Evolutionary conservation across 2,888 invertebrate genomes (phyloP).

Genomic region (Gerris lacustris): DNA sequence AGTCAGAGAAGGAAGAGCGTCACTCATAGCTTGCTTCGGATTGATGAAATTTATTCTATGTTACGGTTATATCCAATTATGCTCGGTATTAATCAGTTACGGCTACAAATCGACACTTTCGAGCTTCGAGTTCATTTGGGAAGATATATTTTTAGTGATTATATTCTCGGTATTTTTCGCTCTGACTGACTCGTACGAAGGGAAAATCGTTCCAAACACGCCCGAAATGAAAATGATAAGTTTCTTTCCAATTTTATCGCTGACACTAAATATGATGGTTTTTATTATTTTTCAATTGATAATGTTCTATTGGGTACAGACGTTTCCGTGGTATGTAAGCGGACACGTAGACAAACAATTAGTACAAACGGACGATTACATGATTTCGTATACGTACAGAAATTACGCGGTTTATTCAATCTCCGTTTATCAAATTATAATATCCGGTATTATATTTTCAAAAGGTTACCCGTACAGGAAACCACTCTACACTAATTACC

Average conservation of each 20-base stretch:
- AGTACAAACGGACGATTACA: background rate
- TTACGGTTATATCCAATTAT: constrained; percentile 47
- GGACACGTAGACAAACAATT: background rate
- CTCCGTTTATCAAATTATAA: constrained; percentile 84
- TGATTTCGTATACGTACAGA: constrained; percentile 50
- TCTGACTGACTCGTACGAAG: constrained; percentile 36
- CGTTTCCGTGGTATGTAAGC: constrained; percentile 36
- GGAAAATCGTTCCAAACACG: constrained; percentile 39
- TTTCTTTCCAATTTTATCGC: constrained; percentile 59
- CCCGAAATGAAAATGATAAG: constrained; percentile 72
- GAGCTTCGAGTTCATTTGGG: constrained; percentile 44
- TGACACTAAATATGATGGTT: constrained; percentile 57
- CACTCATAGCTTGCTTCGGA: constrained; percentile 63
- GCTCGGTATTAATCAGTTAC: constrained; percentile 44
- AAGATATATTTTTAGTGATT: constrained; percentile 43
- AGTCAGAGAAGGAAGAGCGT: constrained; percentile 73
- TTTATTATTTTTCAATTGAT: constrained; percentile 53
- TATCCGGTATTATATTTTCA: constrained; percentile 74
- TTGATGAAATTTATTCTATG: constrained; percentile 54
- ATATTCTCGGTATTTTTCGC: constrained; percentile 44
- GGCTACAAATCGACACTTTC: constrained; percentile 41
- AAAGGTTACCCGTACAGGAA: constrained; percentile 82
- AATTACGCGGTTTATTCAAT: constrained; percentile 76
- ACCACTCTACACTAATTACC: constrained; percentile 68
- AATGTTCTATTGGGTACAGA: constrained; percentile 45